Evolutionary conservation across 2,797 vertebrate species (phyloP), one percentile per base, ranked within the genome.

Genomic region (Labroides dimidiatus): DNA sequence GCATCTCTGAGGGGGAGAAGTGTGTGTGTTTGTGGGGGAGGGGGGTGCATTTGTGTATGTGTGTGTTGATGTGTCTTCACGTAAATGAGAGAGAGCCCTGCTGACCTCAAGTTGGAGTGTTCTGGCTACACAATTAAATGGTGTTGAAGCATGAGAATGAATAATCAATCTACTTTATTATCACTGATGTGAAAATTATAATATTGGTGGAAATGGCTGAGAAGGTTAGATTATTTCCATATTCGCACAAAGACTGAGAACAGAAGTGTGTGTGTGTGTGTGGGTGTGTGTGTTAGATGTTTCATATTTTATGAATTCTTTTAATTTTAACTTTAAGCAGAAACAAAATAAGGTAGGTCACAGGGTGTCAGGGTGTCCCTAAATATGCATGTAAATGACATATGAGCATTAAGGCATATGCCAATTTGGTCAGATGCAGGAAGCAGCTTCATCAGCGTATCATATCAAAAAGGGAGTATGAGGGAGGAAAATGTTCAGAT

Each of bases 111-210:
- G 84, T 84, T 88, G 57, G 73, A 86, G 69, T 80, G 84, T 82
- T 84, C 82, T 75, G 65, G 82, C 82, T 82, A 84, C 82, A 87
- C 91, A 93, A 93, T 92, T 92, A 93, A 92, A 88, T 85, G 85
- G 90, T 92, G 92, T 92, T 90, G 86, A 86, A 88, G 84, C 87
- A 88, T 82, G 82, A 82, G 69, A 85, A 87, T 84, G 85, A 89
- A 89, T 87, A 91, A 91, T 90, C 87, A 89, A 84, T 92, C 84
- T 86, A 72, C 70, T 89, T 91, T 88, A 90, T 90, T 85, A 88
- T 89, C 75, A 83, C 82, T 85, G 90, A 90, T 87, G 82, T 88
- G 79, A 77, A 89, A 91, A 90, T 88, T 69, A 89, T 64, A 81
- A 80, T 42, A 69, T 56, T 72, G 64, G 62, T 62, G 64, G 78